These are phyloP conservation scores for Ostrea denselamellosa DNA, from an alignment of 1,140 invertebrate genomes.

Conservation along the genomic window DNA sequence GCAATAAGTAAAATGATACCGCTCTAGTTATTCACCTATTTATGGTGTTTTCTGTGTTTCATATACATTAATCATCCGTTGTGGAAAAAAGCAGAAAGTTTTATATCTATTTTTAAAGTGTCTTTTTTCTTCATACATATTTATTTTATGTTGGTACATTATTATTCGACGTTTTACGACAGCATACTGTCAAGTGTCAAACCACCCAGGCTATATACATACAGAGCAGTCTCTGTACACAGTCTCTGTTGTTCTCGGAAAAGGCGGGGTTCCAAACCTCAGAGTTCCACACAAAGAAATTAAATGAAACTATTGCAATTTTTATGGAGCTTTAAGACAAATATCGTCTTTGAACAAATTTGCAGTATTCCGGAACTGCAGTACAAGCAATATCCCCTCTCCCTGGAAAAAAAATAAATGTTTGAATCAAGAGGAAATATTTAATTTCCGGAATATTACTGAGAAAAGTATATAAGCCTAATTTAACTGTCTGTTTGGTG, in stretches of 20 bases:
- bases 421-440: too few species aligned
- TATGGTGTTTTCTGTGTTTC: too few species aligned
- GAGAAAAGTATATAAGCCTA: too few species aligned
- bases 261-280: not conserved
- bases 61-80: not conserved
- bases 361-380: too few species aligned
- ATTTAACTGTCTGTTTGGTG: too few species aligned
- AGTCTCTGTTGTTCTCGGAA: not conserved
- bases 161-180: slow-evolving; percentile 30
- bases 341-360: too few species aligned
- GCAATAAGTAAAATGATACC: not conserved
- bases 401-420: too few species aligned
- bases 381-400: too few species aligned
- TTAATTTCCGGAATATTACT: too few species aligned
- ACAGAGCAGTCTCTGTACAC: not conserved
- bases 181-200: slow-evolving; percentile 1
- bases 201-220: not conserved
- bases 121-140: slow-evolving; percentile 37
- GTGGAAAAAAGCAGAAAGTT: not conserved
- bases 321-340: too few species aligned
- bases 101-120: slow-evolving; percentile 27
- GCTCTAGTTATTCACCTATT: not conserved
- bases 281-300: not conserved
- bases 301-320: not conserved
- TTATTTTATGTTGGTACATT: slow-evolving; percentile 30